These are phyloP conservation scores for Halcyon leucocephala DNA, from an alignment of 2,797 vertebrate genomes.

Conservation along the genomic window DNA sequence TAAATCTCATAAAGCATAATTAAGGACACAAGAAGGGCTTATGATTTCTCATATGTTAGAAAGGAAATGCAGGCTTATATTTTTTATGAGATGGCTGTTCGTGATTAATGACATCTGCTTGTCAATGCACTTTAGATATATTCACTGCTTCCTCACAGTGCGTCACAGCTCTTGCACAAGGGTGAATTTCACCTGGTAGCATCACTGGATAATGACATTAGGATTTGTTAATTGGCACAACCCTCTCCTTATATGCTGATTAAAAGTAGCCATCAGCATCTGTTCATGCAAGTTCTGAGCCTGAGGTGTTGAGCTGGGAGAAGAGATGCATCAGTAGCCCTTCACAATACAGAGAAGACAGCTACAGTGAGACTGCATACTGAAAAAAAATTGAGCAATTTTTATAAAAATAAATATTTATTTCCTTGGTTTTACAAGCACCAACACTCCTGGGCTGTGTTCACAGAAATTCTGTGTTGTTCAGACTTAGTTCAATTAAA, in stretches of 20 bases:
- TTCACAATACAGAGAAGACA: not conserved
- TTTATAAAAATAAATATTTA: not conserved
- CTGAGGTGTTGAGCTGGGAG: not conserved
- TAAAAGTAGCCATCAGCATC: not conserved
- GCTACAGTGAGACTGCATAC: not conserved
- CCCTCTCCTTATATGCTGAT: not conserved
- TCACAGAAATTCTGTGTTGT: not conserved
- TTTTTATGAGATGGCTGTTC: not conserved
- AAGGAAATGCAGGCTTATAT: not conserved
- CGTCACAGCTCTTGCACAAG: not conserved
- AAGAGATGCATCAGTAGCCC: not conserved
- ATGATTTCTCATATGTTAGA: not conserved
- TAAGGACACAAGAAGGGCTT: not conserved
- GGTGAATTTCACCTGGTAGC: not conserved
- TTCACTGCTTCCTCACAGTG: not conserved
- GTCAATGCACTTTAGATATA: not conserved
- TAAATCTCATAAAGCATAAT: not conserved
- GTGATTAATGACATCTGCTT: conserved; percentile 7
- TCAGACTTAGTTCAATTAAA: not conserved
- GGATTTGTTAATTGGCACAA: not conserved
- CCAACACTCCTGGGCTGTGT: not conserved
- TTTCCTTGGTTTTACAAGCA: not conserved
- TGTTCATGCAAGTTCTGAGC: not conserved
- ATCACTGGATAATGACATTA: not conserved
- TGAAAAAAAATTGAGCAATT: not conserved